Conservation (phyloP, 2,888 invertebrate species). For the Lumbricus terrestris region DNA sequence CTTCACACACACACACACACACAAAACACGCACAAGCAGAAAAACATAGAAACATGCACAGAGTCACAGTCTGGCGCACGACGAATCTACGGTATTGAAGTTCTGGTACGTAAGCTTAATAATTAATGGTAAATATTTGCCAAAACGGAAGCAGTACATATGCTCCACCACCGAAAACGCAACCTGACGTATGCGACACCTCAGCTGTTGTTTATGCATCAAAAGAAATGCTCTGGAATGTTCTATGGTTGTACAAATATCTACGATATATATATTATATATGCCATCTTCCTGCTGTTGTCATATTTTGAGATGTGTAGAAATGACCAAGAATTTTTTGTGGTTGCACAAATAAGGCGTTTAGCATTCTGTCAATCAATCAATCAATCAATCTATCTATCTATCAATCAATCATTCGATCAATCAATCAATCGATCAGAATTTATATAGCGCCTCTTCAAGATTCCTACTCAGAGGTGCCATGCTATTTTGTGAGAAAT, state of each 20-base stretch:
- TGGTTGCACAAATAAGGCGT: not conserved
- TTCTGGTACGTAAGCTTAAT: not conserved
- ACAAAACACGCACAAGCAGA: not conserved
- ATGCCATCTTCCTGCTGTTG: no score
- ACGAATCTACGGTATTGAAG: not conserved
- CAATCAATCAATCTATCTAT: no score
- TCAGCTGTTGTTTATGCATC: not conserved
- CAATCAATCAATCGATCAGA: no score
- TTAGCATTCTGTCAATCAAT: no score
- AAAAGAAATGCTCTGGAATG: not conserved
- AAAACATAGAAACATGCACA: not conserved
- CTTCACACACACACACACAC: not conserved
- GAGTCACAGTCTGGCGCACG: not conserved
- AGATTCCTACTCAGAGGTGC: no score
- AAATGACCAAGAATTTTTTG: not conserved
- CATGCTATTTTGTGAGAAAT: not conserved
- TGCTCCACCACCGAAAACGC: not conserved
- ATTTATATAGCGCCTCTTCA: no score
- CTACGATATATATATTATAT: not conserved
- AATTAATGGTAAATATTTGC: slow-evolving; percentile 16
- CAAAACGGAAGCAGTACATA: not conserved
- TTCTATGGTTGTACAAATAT: not conserved
- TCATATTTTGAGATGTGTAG: not conserved
- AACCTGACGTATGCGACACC: not conserved
- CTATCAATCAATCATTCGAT: no score